Conservation (phyloP, 1,140 invertebrate species). For the Triops cancriformis region DNA sequence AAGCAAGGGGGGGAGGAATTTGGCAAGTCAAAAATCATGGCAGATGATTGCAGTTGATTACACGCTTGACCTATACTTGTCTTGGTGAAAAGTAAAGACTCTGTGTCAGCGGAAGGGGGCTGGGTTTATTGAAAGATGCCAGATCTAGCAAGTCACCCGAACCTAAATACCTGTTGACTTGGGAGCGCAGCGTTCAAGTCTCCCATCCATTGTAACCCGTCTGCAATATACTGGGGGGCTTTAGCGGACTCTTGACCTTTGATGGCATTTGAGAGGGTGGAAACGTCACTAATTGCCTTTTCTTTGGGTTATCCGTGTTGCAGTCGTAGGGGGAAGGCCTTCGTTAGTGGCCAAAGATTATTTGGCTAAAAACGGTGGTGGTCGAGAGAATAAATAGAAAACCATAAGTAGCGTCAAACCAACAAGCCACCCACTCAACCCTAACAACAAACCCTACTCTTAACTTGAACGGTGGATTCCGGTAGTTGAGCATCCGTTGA, state of each 20-base stretch:
- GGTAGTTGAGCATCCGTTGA: background rate
- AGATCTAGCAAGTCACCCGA: slow-evolving; percentile 5
- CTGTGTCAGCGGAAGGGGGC: slow-evolving; percentile 5
- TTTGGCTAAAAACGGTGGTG: background rate
- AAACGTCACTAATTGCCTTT: background rate
- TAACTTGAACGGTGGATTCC: background rate
- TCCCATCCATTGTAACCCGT: background rate
- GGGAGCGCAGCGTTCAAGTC: background rate
- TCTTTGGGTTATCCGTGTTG: background rate
- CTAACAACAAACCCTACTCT: background rate
- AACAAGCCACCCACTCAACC: background rate
- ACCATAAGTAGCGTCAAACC: background rate
- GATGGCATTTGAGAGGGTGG: background rate
- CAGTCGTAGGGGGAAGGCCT: background rate
- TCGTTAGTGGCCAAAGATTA: background rate
- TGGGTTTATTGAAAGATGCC: slow-evolving; percentile 1
- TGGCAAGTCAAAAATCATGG: background rate
- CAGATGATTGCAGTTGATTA: background rate
- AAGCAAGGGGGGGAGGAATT: background rate
- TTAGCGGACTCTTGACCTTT: background rate
- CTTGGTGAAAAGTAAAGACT: background rate
- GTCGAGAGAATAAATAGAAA: background rate
- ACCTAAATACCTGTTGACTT: slow-evolving; percentile 14
- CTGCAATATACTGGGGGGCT: background rate
- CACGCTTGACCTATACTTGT: slow-evolving; percentile 2